Evolutionary conservation across 2,113 vertebrate genomes (phyloP), one percentile per base, ranked within the genome.

Genomic region (Egretta garzetta): DNA sequence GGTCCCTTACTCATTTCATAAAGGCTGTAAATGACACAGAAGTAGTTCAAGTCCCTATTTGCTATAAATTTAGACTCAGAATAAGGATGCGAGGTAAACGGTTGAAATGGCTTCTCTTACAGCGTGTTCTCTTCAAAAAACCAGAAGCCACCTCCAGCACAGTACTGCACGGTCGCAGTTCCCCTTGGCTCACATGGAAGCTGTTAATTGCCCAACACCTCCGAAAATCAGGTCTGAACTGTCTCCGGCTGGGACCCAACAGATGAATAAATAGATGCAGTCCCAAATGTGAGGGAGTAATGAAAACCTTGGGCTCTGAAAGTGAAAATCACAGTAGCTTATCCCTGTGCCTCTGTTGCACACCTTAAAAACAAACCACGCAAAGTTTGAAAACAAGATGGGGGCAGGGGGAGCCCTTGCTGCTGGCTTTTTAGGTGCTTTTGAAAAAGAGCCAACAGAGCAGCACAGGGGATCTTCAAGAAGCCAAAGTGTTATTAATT

Each of bases 401-500:
- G 12, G 43, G 17, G 58, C 4, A 9, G 45, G 56, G 33, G n/a
- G 73, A 95, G 77, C 30, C 58, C 22, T 93, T 73, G 53, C 53
- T 91, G 41, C 86, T 91, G 68, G 20, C 7, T 66, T 95, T 86
- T 83, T 80, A 79, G 71, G 83, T 93, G 77, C 66, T 80, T 27
- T 53, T 95, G 86, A 96, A 91, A 90, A 27, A 81, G 49, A 90
- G 52, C 83, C 92, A 97, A 84, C 47, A 80, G 81, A 97, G 68
- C 74, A 90, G 80, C 71, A 81, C 58, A 80, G 68, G 76, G 43
- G 86, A 91, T 90, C 86, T 92, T 94, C 91, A 94, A 97, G 95
- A 94, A 97, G 96, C 88, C 94, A 93, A 95, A 96, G 28, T 91
- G 84, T 94, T 97, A 96, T 97, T 97, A 96, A 97, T 97, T 97